phyloP scores from a whole-genome alignment of 2,888 invertebrate species.

The Antheraea yamamai region DNA sequence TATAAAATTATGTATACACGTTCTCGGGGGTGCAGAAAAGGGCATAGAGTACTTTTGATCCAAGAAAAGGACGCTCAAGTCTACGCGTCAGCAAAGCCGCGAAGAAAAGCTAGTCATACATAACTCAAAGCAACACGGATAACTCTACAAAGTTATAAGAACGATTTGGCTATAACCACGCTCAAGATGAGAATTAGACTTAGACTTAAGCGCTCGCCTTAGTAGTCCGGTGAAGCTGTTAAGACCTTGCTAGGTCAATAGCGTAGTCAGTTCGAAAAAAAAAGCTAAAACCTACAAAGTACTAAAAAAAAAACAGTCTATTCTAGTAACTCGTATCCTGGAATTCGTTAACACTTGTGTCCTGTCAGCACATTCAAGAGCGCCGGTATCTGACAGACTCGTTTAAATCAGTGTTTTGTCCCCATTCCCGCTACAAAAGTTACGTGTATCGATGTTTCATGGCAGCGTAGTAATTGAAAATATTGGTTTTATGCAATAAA shows the following conservation, averaged over 20 bases:
- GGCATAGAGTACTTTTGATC: too few relatives aligned
- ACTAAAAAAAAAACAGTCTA: background rate
- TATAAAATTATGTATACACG: too few relatives aligned
- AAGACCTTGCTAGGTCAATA: too few relatives aligned
- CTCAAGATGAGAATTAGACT: too few relatives aligned
- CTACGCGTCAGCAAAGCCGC: too few relatives aligned
- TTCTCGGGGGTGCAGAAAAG: too few relatives aligned
- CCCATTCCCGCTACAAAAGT: constrained; percentile 1
- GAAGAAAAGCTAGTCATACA: background rate
- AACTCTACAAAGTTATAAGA: background rate
- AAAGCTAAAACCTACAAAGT: too few relatives aligned
- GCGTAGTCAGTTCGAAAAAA: too few relatives aligned
- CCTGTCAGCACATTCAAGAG: constrained; percentile 8
- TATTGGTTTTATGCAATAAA: constrained; percentile 5
- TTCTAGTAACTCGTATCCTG: background rate
- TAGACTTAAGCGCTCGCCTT: too few relatives aligned
- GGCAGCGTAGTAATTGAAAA: constrained; percentile 10
- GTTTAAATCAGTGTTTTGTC: background rate
- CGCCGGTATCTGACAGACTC: constrained; percentile 9
- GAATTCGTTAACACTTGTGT: constrained; percentile 3
- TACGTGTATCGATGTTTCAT: constrained; percentile 5
- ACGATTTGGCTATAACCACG: too few relatives aligned
- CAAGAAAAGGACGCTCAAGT: too few relatives aligned
- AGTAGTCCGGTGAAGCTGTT: too few relatives aligned
- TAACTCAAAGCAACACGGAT: background rate